Evolutionary conservation across 2,797 vertebrate species (phyloP), one percentile per base, ranked within the genome.

Genomic region (Danio kyathit): DNA sequence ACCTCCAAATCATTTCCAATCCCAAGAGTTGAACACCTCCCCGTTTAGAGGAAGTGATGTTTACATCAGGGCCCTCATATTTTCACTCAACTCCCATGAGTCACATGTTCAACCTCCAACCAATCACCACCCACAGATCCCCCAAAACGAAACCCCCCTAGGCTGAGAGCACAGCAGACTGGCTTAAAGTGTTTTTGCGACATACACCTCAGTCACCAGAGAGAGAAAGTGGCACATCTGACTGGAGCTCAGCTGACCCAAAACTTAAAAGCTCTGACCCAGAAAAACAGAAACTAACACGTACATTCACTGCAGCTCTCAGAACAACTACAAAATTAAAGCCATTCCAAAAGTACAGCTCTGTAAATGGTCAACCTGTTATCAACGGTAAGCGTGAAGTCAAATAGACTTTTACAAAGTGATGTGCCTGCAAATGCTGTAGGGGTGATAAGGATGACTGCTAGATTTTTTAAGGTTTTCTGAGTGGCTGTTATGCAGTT

Each of bases 221-320:
- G 70, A 59, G 54, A 73, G 54, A 73, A 73, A 73, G 54, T 46
- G 40, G 54, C 52, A 73, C 70, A 59, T 49, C 38, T 70, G 56
- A 70, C 44, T 70, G 7, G 1, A 70, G 29, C 76, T 52, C 66
- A 79, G 56, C 76, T 61, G 76, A 79, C 76, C 79, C 49, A 59
- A 69, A 79, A 70, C 76, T 9, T 21, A 5, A 70, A 78, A 51
- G n/a, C 44, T 60, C 56, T 70, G 54, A 79, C 44, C 54, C 66
- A 70, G 65, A 70, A 59, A 69, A 56, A 63, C 71, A 88, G 71
- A 76, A 21, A 63, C 74, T 56, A 49, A 56, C 80, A 79, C 56
- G 52, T 72, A 83, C 21, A 80, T 73, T 73, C 56, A 72, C 63
- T 56, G 16, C 38, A 14, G 48, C 10, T 4, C 17, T 46, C 51